phyloP scores from a whole-genome alignment of 2,113 vertebrate genomes.

The Aramus guarauna region DNA sequence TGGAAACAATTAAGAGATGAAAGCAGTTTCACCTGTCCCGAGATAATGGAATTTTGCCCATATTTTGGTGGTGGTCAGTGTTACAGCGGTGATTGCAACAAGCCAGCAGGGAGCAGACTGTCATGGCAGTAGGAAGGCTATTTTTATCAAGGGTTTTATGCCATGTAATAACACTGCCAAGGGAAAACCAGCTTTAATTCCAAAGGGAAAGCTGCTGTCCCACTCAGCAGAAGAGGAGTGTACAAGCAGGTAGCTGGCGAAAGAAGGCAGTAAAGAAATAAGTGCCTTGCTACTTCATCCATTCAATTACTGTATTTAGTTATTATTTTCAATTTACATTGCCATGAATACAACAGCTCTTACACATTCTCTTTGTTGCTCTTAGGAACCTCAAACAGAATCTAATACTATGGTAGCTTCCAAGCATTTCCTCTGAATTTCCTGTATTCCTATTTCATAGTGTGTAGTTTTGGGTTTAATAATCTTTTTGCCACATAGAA shows the following conservation, averaged over 20 bases:
- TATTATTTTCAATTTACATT: constrained; percentile 3
- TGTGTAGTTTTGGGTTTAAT: not conserved
- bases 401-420: not conserved
- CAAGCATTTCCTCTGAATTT: not conserved
- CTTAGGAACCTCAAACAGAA: not conserved
- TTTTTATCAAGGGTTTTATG: not conserved
- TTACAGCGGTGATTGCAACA: not conserved
- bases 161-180: not conserved
- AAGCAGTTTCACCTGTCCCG: not conserved
- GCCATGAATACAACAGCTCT: not conserved
- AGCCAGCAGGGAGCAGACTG: not conserved
- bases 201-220: not conserved
- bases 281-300: not conserved
- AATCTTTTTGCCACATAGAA: not conserved
- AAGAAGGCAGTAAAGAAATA: not conserved
- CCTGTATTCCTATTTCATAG: not conserved
- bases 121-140: not conserved
- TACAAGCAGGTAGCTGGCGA: not conserved
- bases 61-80: not conserved
- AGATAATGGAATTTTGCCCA: not conserved
- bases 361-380: not conserved
- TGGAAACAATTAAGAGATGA: not conserved
- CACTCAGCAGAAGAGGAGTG: not conserved
- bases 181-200: not conserved
- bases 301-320: not conserved